Evolutionary conservation across 2,113 vertebrate genomes (phyloP).

Genomic region (Pica pica): DNA sequence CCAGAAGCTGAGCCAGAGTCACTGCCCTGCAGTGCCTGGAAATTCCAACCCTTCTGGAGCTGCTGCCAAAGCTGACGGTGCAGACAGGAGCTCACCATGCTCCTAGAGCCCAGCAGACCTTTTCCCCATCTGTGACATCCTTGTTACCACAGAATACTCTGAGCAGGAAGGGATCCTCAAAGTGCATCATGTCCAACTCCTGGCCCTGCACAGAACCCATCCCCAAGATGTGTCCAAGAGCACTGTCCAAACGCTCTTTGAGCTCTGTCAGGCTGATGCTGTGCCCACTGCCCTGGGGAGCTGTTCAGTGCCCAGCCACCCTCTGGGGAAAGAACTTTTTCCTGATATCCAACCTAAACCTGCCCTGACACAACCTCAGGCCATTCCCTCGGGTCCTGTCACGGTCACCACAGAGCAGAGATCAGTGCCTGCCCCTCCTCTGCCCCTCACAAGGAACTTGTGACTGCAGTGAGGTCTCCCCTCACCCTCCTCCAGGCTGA

Average conservation of each 20-base stretch:
- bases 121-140: neutral
- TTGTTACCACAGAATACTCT: neutral
- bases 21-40: neutral
- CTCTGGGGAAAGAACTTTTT: neutral
- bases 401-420: neutral
- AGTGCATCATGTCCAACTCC: neutral
- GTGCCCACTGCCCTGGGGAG: neutral
- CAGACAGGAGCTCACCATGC: neutral
- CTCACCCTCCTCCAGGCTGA: neutral
- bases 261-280: neutral
- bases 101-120: neutral
- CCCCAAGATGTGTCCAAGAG: neutral
- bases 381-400: accelerated
- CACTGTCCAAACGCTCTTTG: accelerated
- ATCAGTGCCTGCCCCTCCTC: neutral
- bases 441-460: accelerated
- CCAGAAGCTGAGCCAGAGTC: neutral
- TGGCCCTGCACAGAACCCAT: neutral
- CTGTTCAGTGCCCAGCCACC: neutral
- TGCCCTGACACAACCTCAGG: neutral
- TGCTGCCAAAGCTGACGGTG: neutral
- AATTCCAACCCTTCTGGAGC: neutral
- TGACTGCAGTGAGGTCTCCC: neutral
- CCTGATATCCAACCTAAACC: neutral
- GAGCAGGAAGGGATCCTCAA: neutral